These are phyloP conservation scores for Carettochelys insculpta DNA, from an alignment of 2,113 vertebrate genomes.

Conservation along the genomic window DNA sequence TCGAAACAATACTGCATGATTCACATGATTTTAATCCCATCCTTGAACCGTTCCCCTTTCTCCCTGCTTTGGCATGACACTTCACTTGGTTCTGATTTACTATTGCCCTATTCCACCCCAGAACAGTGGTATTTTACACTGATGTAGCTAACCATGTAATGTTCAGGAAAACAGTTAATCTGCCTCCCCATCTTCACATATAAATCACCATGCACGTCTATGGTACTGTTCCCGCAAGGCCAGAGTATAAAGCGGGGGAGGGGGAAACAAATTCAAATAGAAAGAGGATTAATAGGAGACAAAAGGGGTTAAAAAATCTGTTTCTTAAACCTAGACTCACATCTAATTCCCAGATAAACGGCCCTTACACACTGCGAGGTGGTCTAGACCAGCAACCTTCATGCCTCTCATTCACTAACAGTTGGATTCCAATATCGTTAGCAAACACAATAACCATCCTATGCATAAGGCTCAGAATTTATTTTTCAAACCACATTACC, in stretches of 20 bases:
- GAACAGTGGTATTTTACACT: background rate
- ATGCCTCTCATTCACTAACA: background rate
- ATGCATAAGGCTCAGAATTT: background rate
- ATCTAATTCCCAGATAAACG: background rate
- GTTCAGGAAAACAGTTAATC: background rate
- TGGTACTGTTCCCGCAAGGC: background rate
- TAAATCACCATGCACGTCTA: background rate
- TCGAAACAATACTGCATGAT: background rate
- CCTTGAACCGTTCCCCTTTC: slow-evolving; percentile 10
- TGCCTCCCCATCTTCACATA: background rate
- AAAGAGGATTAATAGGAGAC: background rate
- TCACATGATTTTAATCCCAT: background rate
- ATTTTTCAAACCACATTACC: background rate
- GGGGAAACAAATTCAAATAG: background rate
- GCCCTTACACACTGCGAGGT: background rate
- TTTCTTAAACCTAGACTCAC: background rate
- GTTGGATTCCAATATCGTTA: background rate
- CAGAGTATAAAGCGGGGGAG: background rate
- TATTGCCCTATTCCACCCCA: background rate
- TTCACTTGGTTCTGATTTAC: background rate
- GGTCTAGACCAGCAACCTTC: background rate
- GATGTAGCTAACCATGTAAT: background rate
- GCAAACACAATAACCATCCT: background rate
- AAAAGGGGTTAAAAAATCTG: background rate
- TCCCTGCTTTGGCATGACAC: background rate